Evolutionary conservation across 2,797 vertebrate genomes (phyloP), one percentile per base, ranked within the genome.

Genomic region (Centroberyx gerrardi): DNA sequence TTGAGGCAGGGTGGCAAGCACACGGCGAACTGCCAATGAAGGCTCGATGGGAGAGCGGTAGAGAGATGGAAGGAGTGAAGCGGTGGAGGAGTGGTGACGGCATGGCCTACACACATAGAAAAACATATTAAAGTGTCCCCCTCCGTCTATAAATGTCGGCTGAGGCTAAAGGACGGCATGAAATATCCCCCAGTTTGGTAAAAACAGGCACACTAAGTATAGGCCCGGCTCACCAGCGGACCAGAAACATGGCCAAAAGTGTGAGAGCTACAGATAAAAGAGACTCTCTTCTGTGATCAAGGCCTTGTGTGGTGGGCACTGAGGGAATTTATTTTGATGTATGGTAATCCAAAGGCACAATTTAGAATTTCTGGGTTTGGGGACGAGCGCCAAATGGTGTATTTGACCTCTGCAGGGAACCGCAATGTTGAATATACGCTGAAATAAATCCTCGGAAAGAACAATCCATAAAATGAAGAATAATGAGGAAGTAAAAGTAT

Each of bases 231-330:
- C 87, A 90, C 86, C 86, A 87, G 84, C 22, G 82, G 87, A 93
- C 93, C 91, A 94, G 91, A 93, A 92, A 94, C 91, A 92, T 71
- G 76, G 90, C 90, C 93, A 85, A 88, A 88, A 88, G 91, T 93
- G 94, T 93, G 93, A 93, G 91, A 81, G 90, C 90, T 72, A 77
- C 87, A 83, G 91, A 93, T 90, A 85, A 90, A 90, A 91, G 91
- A 90, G 78, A 80, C 84, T 86, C 78, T 77, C 82, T 87, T 78
- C 90, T 92, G 89, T 89, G 92, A 94, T 93, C 90, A 84, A 84
- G 89, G 85, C 83, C 76, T 83, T 54, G 72, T 92, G 93, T 63
- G 92, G 93, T 72, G 82, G 77, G 53, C 62, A 69, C 84, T 80
- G 84, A 89, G 89, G 87, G 89, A 88, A 88, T 85, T 90, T 90